A percentile compares a stretch with the other conserved stretches of the same genome.
Conservation (phyloP, 2,888 invertebrate species). For the Drosophila conformis region DNA sequence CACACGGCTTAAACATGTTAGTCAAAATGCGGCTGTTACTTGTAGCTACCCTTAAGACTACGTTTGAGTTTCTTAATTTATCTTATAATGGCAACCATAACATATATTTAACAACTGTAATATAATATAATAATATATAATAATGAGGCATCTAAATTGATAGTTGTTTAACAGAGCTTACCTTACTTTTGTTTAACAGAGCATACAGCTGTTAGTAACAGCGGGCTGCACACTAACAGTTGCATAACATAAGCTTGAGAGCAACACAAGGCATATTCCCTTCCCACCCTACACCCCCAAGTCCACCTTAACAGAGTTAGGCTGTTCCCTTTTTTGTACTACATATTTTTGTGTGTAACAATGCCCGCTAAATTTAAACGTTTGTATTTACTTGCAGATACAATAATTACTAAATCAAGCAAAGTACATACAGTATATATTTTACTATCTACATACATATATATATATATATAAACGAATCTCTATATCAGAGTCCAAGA, state of each 20-base stretch:
- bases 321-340: constrained; percentile 47
- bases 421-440: constrained; percentile 64
- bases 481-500: constrained; percentile 42
- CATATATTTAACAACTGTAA: neutral
- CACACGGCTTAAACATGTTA: neutral
- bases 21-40: neutral
- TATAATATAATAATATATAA: neutral
- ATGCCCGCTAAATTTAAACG: constrained; percentile 69
- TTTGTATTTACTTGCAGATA: constrained; percentile 84
- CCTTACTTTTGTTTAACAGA: neutral
- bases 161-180: neutral
- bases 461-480: constrained; percentile 39
- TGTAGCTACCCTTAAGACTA: neutral
- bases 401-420: constrained; percentile 81
- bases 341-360: constrained; percentile 25
- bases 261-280: constrained; percentile 12
- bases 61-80: neutral
- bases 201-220: neutral
- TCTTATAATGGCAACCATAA: neutral
- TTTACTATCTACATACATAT: constrained; percentile 63
- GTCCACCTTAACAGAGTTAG: constrained; percentile 5
- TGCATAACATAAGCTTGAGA: neutral
- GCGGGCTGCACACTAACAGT: neutral
- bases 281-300: neutral
- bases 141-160: neutral